Conservation (phyloP, 2,888 invertebrate species). For the Ormyrus pomaceus region DNA sequence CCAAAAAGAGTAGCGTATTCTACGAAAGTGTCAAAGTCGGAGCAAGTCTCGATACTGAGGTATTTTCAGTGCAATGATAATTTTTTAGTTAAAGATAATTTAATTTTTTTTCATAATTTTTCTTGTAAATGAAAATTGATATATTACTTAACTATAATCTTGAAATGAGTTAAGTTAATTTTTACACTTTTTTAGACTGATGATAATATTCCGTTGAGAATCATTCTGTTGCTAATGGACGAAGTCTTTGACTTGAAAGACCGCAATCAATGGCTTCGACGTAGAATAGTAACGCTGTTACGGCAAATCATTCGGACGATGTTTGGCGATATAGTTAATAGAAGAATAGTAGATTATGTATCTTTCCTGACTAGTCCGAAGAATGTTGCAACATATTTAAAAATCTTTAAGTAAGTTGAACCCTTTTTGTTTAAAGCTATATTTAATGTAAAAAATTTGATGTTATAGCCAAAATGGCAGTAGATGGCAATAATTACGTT, state of each 20-base stretch:
- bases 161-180: slow-evolving; percentile 10
- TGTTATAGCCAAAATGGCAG: not conserved
- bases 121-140: not conserved
- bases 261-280: slow-evolving; percentile 88
- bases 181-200: slow-evolving; percentile 76
- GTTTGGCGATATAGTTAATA: slow-evolving; percentile 89
- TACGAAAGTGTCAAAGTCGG: slow-evolving; percentile 77
- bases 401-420: slow-evolving; percentile 86
- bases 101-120: slow-evolving; percentile 6
- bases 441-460: not conserved
- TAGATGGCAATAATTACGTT: not conserved
- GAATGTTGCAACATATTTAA: slow-evolving; percentile 91
- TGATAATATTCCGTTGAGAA: slow-evolving; percentile 88
- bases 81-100: not conserved
- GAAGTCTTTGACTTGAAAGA: slow-evolving; percentile 90
- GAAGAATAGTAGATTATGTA: slow-evolving; percentile 92
- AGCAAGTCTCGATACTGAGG: slow-evolving; percentile 79
- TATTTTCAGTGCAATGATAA: slow-evolving; percentile 61
- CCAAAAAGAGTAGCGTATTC: slow-evolving; percentile 75
- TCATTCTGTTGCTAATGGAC: slow-evolving; percentile 87
- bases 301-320: slow-evolving; percentile 87
- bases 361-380: slow-evolving; percentile 91
- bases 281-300: slow-evolving; percentile 85
- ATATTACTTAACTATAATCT: slow-evolving; percentile 5
- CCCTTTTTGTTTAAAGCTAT: not conserved